Evolutionary conservation across 2,113 vertebrate genomes (phyloP).

Genomic region (Aegotheles bennettii): DNA sequence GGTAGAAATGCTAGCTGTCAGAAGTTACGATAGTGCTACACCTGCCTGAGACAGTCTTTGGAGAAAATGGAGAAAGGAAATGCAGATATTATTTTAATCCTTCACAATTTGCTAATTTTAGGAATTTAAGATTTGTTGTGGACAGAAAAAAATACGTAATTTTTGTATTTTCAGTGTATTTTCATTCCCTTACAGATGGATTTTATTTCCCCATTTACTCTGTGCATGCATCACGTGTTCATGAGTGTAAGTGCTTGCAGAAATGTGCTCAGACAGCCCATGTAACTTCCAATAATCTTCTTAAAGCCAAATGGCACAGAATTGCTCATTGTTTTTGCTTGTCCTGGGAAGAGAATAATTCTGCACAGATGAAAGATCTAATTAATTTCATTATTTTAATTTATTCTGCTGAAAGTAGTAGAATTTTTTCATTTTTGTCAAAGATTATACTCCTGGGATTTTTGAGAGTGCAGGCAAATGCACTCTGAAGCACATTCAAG

Average conservation of each 20-base stretch:
- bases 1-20: neutral
- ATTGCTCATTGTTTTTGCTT: neutral
- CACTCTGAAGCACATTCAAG: neutral
- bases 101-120: neutral
- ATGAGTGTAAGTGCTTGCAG: neutral
- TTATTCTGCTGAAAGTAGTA: neutral
- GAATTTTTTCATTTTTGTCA: neutral
- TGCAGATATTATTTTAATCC: neutral
- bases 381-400: neutral
- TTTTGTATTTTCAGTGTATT: neutral
- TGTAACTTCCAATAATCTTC: neutral
- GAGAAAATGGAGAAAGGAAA: neutral
- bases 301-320: neutral
- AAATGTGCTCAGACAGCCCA: neutral
- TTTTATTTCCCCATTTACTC: neutral
- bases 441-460: neutral
- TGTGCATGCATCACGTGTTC: accelerated
- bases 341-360: neutral
- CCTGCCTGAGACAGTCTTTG: neutral
- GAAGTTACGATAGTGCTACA: neutral
- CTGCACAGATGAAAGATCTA: neutral
- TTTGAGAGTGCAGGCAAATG: neutral
- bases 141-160: neutral
- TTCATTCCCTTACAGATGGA: neutral
- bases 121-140: neutral